Percentiles rank a stretch among this genome's conserved stretches.
phyloP scores from a whole-genome alignment of 2,888 invertebrate genomes.

The Camptogramma bilineatum region DNA sequence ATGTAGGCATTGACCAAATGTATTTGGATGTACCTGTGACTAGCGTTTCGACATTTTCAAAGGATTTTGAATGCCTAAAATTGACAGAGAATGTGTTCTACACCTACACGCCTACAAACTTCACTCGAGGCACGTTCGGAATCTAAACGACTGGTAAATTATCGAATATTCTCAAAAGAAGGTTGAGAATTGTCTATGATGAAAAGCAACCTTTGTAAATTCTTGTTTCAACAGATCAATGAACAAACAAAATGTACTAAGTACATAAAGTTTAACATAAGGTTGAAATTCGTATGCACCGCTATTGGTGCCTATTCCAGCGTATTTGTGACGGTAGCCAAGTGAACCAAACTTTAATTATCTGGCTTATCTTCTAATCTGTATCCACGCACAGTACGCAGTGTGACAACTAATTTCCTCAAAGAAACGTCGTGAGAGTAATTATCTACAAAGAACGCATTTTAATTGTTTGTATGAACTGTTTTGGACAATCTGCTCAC shows the following conservation, averaged over 20 bases:
- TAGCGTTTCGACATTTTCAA: background rate
- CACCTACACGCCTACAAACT: too few species aligned
- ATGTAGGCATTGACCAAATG: too few species aligned
- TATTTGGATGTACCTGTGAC: background rate
- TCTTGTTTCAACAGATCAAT: background rate
- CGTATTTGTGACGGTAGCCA: background rate
- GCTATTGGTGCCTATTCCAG: background rate
- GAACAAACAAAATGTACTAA: background rate
- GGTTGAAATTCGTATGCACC: background rate
- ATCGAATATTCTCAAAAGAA: too few species aligned
- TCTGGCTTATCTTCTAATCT: background rate
- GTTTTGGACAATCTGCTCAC: background rate
- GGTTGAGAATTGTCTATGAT: too few species aligned
- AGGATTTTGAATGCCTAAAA: too few species aligned
- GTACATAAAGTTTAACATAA: background rate
- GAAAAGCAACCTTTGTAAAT: too few species aligned
- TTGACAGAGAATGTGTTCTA: too few species aligned
- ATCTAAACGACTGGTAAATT: too few species aligned
- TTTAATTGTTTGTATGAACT: background rate
- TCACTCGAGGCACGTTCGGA: too few species aligned
- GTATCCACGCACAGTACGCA: constrained; percentile 35
- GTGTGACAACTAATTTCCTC: constrained; percentile 83
- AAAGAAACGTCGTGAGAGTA: constrained; percentile 59
- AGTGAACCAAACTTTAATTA: background rate
- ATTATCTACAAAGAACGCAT: constrained; percentile 35